Evolutionary conservation across 2,888 invertebrate genomes (phyloP).

Genomic region (Pyrrhosoma nymphula): DNA sequence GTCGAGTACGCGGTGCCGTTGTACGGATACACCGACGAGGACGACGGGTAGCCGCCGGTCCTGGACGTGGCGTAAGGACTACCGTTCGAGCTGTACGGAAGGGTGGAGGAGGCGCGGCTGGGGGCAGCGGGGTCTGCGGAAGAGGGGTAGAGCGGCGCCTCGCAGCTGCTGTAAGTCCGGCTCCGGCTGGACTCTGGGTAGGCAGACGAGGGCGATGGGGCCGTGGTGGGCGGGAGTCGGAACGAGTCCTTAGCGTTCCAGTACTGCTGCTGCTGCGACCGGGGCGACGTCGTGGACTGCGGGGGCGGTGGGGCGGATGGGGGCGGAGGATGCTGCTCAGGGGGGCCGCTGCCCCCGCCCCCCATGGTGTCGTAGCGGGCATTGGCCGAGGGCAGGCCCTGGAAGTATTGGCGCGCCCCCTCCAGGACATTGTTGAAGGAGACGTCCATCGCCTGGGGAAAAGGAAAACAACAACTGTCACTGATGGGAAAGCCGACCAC

Average conservation of each 20-base stretch:
- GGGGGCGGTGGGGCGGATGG: constrained; percentile 73
- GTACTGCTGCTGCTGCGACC: constrained; percentile 74
- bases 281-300: constrained; percentile 73
- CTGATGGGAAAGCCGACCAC: background rate
- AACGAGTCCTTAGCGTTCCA: constrained; percentile 75
- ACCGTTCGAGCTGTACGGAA: constrained; percentile 25
- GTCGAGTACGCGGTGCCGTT: constrained; percentile 47
- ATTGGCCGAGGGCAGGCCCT: constrained; percentile 84
- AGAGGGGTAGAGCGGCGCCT: background rate
- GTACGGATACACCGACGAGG: constrained; percentile 14
- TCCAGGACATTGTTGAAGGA: constrained; percentile 89
- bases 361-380: constrained; percentile 75
- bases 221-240: constrained; percentile 74
- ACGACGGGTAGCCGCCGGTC: background rate
- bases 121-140: background rate
- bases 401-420: constrained; percentile 91
- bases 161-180: constrained; percentile 12
- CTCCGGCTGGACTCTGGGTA: constrained; percentile 39
- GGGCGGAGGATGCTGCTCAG: constrained; percentile 68
- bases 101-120: background rate
- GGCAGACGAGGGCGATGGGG: constrained; percentile 66
- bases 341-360: constrained; percentile 75
- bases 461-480: constrained; percentile 66
- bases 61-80: background rate
- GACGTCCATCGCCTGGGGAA: constrained; percentile 82